Base-by-base conservation (phyloP, 1,140 invertebrate species). In the Drosophila ambigua region DNA sequence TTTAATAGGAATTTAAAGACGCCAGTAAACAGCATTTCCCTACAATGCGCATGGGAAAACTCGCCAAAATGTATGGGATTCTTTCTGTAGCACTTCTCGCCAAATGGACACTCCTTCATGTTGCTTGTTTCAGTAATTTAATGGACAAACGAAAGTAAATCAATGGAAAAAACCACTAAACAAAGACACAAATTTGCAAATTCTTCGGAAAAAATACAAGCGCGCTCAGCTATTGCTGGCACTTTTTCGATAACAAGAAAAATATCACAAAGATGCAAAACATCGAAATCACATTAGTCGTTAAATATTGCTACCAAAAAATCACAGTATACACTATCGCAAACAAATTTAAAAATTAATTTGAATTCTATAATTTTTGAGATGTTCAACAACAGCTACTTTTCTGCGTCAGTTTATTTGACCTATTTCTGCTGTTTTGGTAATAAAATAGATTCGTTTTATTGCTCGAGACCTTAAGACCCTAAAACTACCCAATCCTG, bases 61-160 rank as follows among this genome's bases (percentile, higher is more conserved):
- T 97, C 95, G 48, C 93, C 93, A 54, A 97, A 95, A 92, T 98
- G 97, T 74, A 95, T 94, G 5, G 96, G 95, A 94, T 97, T 98
- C 76, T 95, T 94, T 69, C 97, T 93, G 79, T 97, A 98, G 84
- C 97, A 98, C 71, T 94, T 94, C 26, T 94, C 93, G 2, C 94
- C 95, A 88, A 95, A 96, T 51, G 93, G 94, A 91, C 96, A 97
- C 49, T 71, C 77, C 41, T 91, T 80, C 82, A 91, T 77, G 5
- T 72, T 79, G 31, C 7, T 55, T 24, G 9, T 13, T 20, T 46
- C 9, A 6, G 0, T 48, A 28, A 4, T 7, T 6, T 9, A 31
- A 31, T 8, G 1, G 28, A 58, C 26, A 16, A 35, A 60, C 44
- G 13, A 11, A 8, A 8, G 6, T 20, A 50, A 49, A 20, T 50